Base-by-base conservation (phyloP, 2,888 invertebrate species). In the Adela reaumurella region DNA sequence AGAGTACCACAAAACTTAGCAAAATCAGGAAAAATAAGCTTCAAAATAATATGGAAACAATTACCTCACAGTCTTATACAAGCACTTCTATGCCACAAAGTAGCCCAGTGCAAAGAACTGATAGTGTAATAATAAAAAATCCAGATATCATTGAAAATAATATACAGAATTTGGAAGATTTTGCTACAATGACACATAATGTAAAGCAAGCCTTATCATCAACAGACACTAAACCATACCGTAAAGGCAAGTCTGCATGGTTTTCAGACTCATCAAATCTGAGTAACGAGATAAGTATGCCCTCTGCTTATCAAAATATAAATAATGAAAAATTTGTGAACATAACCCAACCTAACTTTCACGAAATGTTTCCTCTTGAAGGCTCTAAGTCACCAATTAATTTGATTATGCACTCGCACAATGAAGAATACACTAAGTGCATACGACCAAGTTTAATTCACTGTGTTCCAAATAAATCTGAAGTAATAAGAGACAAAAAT, bases 51-150 rank as follows among this genome's bases (percentile, higher is more conserved):
- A 6, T 8, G 4, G 24, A 24, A 24, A 6, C 24, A 24, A 6
- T 24, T 6, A 8, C 8, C 24, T 24, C 24, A 35, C n/a, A 8
- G 14, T 3, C 14, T 35, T 14, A 8, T 14, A 35, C 14, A 8
- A 11, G 3, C 14, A 14, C 6, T 14, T 35, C 35, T 52, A 43
- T 57, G 17, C 46, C 52, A 17, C 61, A 61, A 14, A 44, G 46
- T 3, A 56, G 57, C 45, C 65, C 62, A 53, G 57, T 58, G 52
- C 53, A 62, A 41, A 65, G 78, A 62, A 74, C 68, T 29, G 70
- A 78, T 53, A 78, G 78, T 58, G 78, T 78, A 2, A 78, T 78
- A 28, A 77, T 77, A 51, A 74, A 77, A 64, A 78, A 77, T 62
- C 77, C 77, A 11, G 78, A 78, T 52, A 76, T 68, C 55, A 52